These are phyloP conservation scores for Salticus scenicus DNA, from an alignment of 2,888 invertebrate species.

Conservation along the genomic window DNA sequence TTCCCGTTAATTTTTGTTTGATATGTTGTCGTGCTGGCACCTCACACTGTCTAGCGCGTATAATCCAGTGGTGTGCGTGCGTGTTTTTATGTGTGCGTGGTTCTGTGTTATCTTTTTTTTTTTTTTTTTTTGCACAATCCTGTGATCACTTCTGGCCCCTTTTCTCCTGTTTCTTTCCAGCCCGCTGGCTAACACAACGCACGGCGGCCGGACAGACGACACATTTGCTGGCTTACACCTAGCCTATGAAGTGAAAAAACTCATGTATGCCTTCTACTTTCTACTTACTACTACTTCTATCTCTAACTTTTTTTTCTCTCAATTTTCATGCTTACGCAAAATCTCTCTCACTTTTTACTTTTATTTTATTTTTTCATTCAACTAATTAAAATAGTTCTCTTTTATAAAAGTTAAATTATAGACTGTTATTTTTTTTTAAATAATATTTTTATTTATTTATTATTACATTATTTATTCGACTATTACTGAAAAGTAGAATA, in stretches of 20 bases:
- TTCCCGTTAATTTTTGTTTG: background rate
- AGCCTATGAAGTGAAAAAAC: constrained; percentile 99
- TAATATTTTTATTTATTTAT: too few species aligned
- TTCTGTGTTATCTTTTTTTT: constrained; percentile 10
- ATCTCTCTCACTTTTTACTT: constrained; percentile 27
- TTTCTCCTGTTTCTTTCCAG: constrained; percentile 71
- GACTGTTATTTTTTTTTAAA: too few species aligned
- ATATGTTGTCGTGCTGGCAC: constrained; percentile 60
- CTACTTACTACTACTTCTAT: constrained; percentile 33
- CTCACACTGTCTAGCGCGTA: constrained; percentile 41
- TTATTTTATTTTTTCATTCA: constrained; percentile 21
- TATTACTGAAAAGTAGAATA: too few species aligned
- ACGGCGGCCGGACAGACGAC: constrained; percentile 72
- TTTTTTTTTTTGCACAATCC: constrained; percentile 61
- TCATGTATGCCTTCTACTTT: constrained; percentile 84
- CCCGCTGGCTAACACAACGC: constrained; percentile 73
- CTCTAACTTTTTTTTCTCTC: background rate
- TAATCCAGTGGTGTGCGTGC: constrained; percentile 35
- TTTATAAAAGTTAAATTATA: too few species aligned
- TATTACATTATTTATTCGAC: too few species aligned
- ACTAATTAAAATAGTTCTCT: constrained; percentile 42
- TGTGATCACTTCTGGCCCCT: constrained; percentile 70
- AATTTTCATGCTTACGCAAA: constrained; percentile 33
- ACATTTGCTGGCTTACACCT: constrained; percentile 98
- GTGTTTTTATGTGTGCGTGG: constrained; percentile 43